Conservation (phyloP, 2,113 vertebrate species). For the Nansenia antarctica region DNA sequence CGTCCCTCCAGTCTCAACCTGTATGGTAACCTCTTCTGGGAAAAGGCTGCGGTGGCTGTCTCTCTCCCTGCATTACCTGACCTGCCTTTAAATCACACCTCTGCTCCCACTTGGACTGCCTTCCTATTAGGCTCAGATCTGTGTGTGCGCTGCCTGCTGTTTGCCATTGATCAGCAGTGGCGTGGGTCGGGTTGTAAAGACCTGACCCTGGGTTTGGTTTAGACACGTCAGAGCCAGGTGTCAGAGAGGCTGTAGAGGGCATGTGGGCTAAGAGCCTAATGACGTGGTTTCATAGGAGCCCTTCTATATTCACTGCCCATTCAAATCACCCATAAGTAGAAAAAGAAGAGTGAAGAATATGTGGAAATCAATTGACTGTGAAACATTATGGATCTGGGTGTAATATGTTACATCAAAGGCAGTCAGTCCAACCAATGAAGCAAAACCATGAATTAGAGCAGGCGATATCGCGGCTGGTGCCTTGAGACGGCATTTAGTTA, state of each 20-base stretch:
- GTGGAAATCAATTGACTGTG: conserved; percentile 36
- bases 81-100: conserved; percentile 30
- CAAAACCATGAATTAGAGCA: not conserved
- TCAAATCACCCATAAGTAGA: conserved; percentile 32
- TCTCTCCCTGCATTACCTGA: conserved; percentile 23
- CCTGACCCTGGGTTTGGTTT: conserved; percentile 23
- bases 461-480: not conserved
- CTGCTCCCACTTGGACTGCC: conserved; percentile 7
- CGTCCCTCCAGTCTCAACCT: not conserved
- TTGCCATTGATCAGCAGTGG: conserved; percentile 30
- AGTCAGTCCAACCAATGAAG: not conserved
- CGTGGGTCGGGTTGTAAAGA: conserved; percentile 14
- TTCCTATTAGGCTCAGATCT: conserved; percentile 35
- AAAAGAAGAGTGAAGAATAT: conserved; percentile 22
- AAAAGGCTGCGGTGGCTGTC: not conserved
- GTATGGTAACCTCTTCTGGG: not conserved
- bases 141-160: conserved; percentile 11
- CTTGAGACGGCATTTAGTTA: not conserved
- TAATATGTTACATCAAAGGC: not conserved
- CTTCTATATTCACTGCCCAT: conserved; percentile 21
- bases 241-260: conserved; percentile 4
- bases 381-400: conserved; percentile 28
- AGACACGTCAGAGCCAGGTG: conserved; percentile 15
- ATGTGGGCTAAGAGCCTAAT: conserved; percentile 19
- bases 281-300: conserved; percentile 24